These are phyloP conservation scores for Calameuta idolon DNA, from an alignment of 2,888 invertebrate species.

Conservation along the genomic window DNA sequence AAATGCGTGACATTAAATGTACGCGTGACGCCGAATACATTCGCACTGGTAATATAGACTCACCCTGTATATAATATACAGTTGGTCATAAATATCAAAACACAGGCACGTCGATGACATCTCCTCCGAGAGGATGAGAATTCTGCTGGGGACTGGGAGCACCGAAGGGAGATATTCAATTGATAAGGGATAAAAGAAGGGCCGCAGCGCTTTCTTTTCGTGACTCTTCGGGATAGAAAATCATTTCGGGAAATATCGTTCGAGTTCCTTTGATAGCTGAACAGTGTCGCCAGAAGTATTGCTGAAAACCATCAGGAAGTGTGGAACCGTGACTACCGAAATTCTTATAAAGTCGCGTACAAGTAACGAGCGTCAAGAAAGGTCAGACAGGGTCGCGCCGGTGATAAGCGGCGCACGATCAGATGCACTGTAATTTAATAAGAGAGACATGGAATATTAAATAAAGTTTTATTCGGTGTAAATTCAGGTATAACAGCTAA, in stretches of 20 bases:
- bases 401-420: neutral
- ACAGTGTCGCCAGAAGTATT: too few relatives aligned
- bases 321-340: neutral
- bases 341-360: neutral
- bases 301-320: too few relatives aligned
- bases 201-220: conserved; percentile 8
- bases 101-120: conserved; percentile 48
- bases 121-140: conserved; percentile 46
- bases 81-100: conserved; percentile 56
- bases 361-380: neutral
- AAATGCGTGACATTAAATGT: neutral
- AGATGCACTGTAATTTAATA: neutral
- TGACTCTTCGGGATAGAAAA: neutral
- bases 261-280: neutral
- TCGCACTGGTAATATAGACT: neutral
- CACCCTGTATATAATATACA: conserved; percentile 22
- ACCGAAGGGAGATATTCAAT: conserved; percentile 49
- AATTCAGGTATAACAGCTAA: neutral
- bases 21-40: conserved; percentile 1
- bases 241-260: neutral
- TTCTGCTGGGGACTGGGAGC: conserved; percentile 39
- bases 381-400: neutral
- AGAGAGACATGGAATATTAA: neutral
- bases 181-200: conserved; percentile 58
- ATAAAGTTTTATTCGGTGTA: neutral